Conservation (phyloP, 1,140 invertebrate species). For the Drosophila paulistorum region DNA sequence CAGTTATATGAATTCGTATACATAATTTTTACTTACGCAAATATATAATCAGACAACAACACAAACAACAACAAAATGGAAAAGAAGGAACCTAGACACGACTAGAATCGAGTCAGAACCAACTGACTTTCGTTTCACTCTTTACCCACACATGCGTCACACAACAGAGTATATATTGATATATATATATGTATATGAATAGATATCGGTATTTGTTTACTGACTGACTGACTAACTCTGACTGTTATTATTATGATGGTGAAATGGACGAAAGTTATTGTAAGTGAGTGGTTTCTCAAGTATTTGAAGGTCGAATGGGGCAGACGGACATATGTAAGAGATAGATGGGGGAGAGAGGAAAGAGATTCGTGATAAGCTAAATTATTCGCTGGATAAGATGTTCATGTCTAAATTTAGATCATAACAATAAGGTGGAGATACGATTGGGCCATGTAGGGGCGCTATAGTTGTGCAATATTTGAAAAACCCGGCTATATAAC, state of each 20-base stretch:
- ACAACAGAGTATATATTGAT: not conserved
- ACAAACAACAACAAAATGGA: not conserved
- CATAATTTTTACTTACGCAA: slow-evolving; percentile 71
- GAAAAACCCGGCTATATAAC: no score
- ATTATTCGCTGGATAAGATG: no score
- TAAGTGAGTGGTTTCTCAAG: slow-evolving; percentile 24
- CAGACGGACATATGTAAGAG: not conserved
- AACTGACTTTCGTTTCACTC: not conserved
- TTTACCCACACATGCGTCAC: slow-evolving; percentile 32
- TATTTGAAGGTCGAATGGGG: slow-evolving; percentile 34
- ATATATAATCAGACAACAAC: slow-evolving; percentile 20
- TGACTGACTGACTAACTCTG: not conserved
- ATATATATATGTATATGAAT: not conserved
- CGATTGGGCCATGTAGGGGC: no score
- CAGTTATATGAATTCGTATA: slow-evolving; percentile 49
- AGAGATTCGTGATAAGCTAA: no score
- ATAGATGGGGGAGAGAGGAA: no score
- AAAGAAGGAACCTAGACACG: slow-evolving; percentile 3
- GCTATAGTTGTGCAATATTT: no score
- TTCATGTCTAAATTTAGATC: no score
- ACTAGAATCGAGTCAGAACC: slow-evolving; percentile 33
- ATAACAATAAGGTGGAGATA: no score
- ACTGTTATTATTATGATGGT: not conserved
- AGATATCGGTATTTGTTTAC: not conserved
- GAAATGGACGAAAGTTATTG: not conserved